Evolutionary conservation across 2,113 vertebrate species (phyloP), one percentile per base, ranked within the genome.

Genomic region (Phylloscopus trochilus): DNA sequence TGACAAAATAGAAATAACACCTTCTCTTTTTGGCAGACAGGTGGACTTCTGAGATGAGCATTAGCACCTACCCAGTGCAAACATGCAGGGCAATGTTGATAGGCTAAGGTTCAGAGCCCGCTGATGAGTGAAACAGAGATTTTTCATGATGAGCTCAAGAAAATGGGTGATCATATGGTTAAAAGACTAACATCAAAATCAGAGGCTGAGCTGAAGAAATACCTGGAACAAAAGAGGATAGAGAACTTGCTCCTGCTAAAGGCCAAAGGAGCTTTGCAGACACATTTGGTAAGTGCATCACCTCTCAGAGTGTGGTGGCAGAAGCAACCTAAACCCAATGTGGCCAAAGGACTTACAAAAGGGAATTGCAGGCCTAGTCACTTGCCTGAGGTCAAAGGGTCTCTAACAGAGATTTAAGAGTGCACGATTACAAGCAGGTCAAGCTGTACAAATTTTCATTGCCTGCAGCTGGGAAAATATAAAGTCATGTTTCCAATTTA

Each of bases 401-500:
- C 41, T 66, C n/a, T 69, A 49, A 24, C 12, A 84, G 64, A 91
- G 47, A 62, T 85, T 85, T 69, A 66, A 81, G 23, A 88, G 18
- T 2, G 23, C 51, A 67, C 35, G 77, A 14, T 62, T 63, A 55
- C 59, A n/a, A 81, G 51, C 23, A 66, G 24, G 37, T 80, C 53
- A 89, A 41, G 23, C 46, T 85, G 66, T 46, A 70, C 56, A 91
- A 66, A 55, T 80, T 62, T 91, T 79, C 39, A 62, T 23, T 66
- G 58, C 14, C 33, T 68, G 63, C 19, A 35, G 51, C 63, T 83
- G 44, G 35, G 41, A 69, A 95, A 87, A 93, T 55, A 76, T 9
- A 89, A 87, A 77, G 58, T 59, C 51, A 55, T 70, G 55, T 91
- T 97, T 95, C 63, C 67, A 80, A 76, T 91, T 92, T 77, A 41